Conservation (phyloP, 2,888 invertebrate species). For the Tachystola acroxantha region DNA sequence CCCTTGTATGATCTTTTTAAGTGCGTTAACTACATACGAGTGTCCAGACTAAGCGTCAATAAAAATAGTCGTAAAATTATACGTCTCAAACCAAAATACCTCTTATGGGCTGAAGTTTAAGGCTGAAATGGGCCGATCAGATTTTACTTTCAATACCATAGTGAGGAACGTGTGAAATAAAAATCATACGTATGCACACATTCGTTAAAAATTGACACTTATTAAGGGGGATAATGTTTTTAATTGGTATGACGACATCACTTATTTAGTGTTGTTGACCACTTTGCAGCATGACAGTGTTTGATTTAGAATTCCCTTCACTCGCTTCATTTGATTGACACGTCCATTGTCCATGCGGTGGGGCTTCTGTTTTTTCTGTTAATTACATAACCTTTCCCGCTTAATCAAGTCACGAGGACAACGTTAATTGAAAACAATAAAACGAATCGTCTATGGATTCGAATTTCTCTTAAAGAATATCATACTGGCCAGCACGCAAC, state of each 20-base stretch:
- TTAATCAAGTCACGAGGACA: not conserved
- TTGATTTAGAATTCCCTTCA: slow-evolving; percentile 63
- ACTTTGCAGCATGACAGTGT: slow-evolving; percentile 50
- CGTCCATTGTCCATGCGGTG: slow-evolving; percentile 5
- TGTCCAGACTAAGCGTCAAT: slow-evolving; percentile 74
- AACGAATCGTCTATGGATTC: slow-evolving; percentile 7
- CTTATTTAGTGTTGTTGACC: slow-evolving; percentile 60
- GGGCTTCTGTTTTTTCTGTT: not conserved
- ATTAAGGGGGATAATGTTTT: slow-evolving; percentile 76
- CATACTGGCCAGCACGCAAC: slow-evolving; percentile 32
- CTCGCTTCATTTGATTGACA: slow-evolving; percentile 20
- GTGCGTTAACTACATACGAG: slow-evolving; percentile 57
- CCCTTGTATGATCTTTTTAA: slow-evolving; percentile 46
- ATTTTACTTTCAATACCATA: slow-evolving; percentile 35
- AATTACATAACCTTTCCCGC: not conserved
- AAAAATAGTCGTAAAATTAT: slow-evolving; percentile 71
- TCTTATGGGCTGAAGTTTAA: slow-evolving; percentile 31
- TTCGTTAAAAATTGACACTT: slow-evolving; percentile 78
- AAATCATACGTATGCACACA: slow-evolving; percentile 76
- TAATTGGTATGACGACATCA: slow-evolving; percentile 76
- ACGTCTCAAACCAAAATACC: slow-evolving; percentile 30
- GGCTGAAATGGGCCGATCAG: slow-evolving; percentile 24
- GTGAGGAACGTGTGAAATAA: slow-evolving; percentile 71
- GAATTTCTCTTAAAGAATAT: slow-evolving; percentile 2
- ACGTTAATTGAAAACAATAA: slow-evolving; percentile 6